Evolutionary conservation across 2,888 invertebrate species (phyloP).

Genomic region (Sarcophaga carnaria): DNA sequence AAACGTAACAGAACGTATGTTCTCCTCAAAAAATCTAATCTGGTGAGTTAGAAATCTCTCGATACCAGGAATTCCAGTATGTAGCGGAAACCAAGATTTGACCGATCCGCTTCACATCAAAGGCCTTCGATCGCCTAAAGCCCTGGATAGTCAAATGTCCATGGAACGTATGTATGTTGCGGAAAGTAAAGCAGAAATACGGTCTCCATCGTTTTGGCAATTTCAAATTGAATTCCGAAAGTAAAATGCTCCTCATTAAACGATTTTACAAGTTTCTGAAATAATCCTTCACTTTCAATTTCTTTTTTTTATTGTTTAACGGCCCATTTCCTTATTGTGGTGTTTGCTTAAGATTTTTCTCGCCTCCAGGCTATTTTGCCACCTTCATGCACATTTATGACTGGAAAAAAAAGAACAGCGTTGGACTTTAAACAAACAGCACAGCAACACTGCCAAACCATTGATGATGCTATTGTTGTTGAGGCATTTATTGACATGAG

Average conservation of each 20-base stretch:
- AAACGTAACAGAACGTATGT: no score
- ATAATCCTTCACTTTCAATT: background rate
- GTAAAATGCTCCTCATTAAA: slow-evolving; percentile 23
- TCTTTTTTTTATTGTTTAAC: background rate
- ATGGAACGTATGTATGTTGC: no score
- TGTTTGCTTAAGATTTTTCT: background rate
- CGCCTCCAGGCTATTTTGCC: slow-evolving; percentile 44
- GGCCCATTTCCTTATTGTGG: background rate
- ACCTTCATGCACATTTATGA: slow-evolving; percentile 47
- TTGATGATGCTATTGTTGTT: slow-evolving; percentile 41
- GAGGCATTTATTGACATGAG: background rate
- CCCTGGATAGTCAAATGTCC: no score
- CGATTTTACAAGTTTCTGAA: background rate
- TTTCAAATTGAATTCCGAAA: background rate
- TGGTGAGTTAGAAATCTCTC: no score
- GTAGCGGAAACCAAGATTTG: no score
- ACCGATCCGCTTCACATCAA: no score
- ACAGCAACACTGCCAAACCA: slow-evolving; percentile 40
- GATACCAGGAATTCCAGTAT: no score
- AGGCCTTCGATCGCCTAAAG: no score
- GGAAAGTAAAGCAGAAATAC: no score
- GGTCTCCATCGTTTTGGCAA: no score
- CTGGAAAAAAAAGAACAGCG: background rate
- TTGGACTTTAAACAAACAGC: background rate
- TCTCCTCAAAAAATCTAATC: no score